Percentiles rank a stretch among this genome's conserved stretches.
Evolutionary conservation across 2,888 invertebrate species (phyloP).

Genomic region (Cheilosia variabilis): DNA sequence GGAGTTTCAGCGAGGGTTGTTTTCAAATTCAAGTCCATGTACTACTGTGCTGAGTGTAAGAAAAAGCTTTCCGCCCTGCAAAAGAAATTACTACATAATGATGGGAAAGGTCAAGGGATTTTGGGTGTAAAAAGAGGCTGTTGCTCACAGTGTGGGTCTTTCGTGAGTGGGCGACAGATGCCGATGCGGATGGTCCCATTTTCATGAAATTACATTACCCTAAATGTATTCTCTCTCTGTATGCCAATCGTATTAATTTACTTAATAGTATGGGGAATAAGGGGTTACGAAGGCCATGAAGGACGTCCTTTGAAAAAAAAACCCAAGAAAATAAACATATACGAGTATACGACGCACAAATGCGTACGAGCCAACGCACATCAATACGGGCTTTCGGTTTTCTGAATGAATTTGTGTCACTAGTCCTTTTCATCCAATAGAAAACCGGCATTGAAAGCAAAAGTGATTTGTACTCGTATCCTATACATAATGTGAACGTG

Average conservation of each 20-base stretch:
- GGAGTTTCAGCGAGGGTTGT: slow-evolving; percentile 25
- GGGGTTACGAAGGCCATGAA: slow-evolving; percentile 3
- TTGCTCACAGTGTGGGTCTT: slow-evolving; percentile 29
- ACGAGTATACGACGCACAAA: background rate
- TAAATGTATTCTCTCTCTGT: slow-evolving; percentile 21
- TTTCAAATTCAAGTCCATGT: slow-evolving; percentile 9
- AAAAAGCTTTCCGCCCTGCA: slow-evolving; percentile 33
- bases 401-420: slow-evolving; percentile 67
- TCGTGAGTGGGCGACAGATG: slow-evolving; percentile 10
- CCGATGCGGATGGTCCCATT: background rate
- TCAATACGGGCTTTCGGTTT: slow-evolving; percentile 20
- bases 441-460: slow-evolving; percentile 20
- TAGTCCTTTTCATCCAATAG: slow-evolving; percentile 29
- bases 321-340: background rate
- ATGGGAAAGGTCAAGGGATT: slow-evolving; percentile 62
- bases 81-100: background rate
- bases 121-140: background rate
- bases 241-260: background rate
- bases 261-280: background rate
- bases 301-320: slow-evolving; percentile 9
- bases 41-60: background rate
- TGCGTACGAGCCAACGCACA: slow-evolving; percentile 19
- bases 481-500: background rate
- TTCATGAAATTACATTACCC: slow-evolving; percentile 17
- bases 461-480: slow-evolving; percentile 41